Conservation (phyloP, 2,113 vertebrate species). For the Sminthopsis crassicaudata region DNA sequence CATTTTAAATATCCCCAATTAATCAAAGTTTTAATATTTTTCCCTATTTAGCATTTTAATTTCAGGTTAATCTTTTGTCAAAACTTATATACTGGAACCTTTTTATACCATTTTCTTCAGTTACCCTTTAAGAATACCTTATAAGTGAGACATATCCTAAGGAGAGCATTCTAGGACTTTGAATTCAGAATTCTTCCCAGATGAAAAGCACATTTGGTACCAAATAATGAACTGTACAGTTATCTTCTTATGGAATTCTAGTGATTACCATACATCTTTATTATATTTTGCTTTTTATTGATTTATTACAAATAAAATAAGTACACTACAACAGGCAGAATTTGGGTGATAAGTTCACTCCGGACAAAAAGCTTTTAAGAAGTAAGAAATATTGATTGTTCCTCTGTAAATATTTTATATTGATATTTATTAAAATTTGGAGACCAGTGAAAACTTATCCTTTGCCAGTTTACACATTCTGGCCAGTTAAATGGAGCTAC, state of each 20-base stretch:
- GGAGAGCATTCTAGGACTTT: background rate
- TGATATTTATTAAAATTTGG: background rate
- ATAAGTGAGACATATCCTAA: conserved; percentile 32
- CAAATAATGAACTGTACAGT: background rate
- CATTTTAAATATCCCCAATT: conserved; percentile 17
- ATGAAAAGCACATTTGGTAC: background rate
- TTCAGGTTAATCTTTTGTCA: conserved; percentile 42
- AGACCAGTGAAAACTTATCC: background rate
- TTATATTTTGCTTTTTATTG: conserved; percentile 11
- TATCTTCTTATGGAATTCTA: conserved; percentile 5
- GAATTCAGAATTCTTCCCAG: background rate
- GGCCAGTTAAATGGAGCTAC: background rate
- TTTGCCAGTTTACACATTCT: background rate
- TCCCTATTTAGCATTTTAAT: conserved; percentile 44
- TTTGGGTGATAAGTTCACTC: conserved; percentile 30
- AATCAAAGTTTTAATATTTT: conserved; percentile 27
- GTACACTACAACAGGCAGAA: background rate
- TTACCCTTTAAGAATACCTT: background rate
- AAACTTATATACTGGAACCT: conserved; percentile 40
- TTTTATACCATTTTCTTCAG: background rate
- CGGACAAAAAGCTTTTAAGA: conserved; percentile 24
- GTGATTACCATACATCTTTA: conserved; percentile 27
- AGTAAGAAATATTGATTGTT: background rate
- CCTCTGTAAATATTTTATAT: conserved; percentile 7
- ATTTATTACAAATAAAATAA: conserved; percentile 11